Base-by-base conservation (phyloP, 2,797 vertebrate species). In the Enteromius trimaculatus region DNA sequence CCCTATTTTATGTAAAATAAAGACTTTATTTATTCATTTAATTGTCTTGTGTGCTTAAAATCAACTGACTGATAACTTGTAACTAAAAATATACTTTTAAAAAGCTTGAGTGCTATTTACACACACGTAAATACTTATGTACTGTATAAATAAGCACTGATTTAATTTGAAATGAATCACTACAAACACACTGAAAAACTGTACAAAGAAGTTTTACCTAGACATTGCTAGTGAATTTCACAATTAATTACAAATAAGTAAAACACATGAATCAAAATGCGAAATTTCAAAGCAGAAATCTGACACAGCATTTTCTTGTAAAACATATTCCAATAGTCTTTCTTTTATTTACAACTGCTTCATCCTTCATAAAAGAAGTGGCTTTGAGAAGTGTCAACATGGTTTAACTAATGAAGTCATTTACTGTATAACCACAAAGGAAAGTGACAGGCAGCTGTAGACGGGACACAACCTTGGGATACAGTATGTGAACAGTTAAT, bases 1-100 rank as follows among this genome's bases (percentile, higher is more conserved):
- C 86, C 82, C 78, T 92, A 91, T 93, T 92, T 92, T 92, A 91
- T 92, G 92, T 92, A 92, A 91, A 89, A 92, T 88, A 90, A 88
- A 90, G 16, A 47, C 83, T 79, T 72, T 87, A 90, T 90, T 90
- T 90, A 90, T 87, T 88, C 64, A 86, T 34, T 86, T 85, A 71
- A 26, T 1, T 69, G 39, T 11, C 14, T 69, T 77, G 55, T 84
- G 47, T 81, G 47, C 79, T 42, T 21, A 16, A 42, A 76, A 42
- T 60, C 53, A 58, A 23, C 51, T 2, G 9, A 49, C 23, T 10
- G 34, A 55, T 21, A 29, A 2, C 3, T 53, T 53, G 51, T 9
- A 53, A 55, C 53, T n/a, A 55, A 37, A 60, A 14, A 31, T 42
- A 44, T 19, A 39, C 2, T 76, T 39, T 17, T 6, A 17, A 3